Base-by-base conservation (phyloP, 2,113 vertebrate genomes). In the Toxotes chatareus region DNA sequence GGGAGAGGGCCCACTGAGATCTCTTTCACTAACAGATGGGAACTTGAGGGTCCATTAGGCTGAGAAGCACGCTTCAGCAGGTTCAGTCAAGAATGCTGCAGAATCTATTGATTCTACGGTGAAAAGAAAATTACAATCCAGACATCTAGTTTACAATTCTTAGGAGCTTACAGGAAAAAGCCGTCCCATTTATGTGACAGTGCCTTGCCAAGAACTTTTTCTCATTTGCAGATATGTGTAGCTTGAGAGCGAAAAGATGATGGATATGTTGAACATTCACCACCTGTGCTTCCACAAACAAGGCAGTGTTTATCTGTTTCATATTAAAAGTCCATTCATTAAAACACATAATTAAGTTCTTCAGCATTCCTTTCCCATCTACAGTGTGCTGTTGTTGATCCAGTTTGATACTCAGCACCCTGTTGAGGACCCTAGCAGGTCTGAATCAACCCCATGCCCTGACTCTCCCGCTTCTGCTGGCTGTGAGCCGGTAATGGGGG, bases 11-110 rank as follows among this genome's bases (percentile, higher is more conserved):
- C 83, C 61, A 61, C 86, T 87, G 92, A 89, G 88, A 93, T 89
- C 86, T 92, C 80, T 85, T 87, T 88, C 85, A 59, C 90, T 80
- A 92, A 88, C 93, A 94, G 93, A 94, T 93, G 93, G 91, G 79
- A 89, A 84, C 79, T 88, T 89, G 88, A 32, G 71, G 92, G 82
- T 89, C 91, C 92, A 94, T 94, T 93, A 94, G 90, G 79, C 90
- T 57, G 86, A 91, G 89, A 42, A 17, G 69, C 87, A 91, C 76
- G 91, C 91, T 89, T 82, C 89, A 86, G 88, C 84, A 70, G 76
- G 68, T 88, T 79, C 73, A 85, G 91, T 91, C 91, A 92, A 85
- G 88, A 93, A 80, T 38, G 68, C 87, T 34, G 83, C 85, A 74
- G 65, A 91, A 91, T 74, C 88, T 83, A 89, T 91, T 87, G 91